phyloP scores from a whole-genome alignment of 2,113 vertebrate genomes.

The Sander vitreus region DNA sequence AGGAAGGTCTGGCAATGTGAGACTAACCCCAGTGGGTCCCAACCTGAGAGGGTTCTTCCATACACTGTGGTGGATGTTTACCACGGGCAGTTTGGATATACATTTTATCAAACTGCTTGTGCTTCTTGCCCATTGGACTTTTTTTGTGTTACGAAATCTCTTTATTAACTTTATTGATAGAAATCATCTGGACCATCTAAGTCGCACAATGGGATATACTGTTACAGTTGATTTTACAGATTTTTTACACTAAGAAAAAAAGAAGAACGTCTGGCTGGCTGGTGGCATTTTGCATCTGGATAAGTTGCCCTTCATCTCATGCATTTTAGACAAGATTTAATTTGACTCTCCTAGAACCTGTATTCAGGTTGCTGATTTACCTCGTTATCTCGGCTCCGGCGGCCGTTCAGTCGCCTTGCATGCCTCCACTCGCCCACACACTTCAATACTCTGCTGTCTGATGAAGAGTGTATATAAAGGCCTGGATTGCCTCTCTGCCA shows the following conservation, averaged over 20 bases:
- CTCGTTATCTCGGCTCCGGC: slow-evolving; percentile 50
- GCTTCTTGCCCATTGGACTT: neutral
- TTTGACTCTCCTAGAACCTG: slow-evolving; percentile 23
- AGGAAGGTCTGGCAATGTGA: too few species aligned
- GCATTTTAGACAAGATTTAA: slow-evolving; percentile 16
- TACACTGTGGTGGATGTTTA: neutral
- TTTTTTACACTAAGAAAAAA: neutral
- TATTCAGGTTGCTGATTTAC: slow-evolving; percentile 57
- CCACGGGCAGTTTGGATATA: neutral
- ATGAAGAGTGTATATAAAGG: slow-evolving; percentile 47
- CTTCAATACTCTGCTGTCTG: slow-evolving; percentile 55
- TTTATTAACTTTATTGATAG: neutral
- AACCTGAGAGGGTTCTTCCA: neutral
- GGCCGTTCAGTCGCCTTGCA: slow-evolving; percentile 35
- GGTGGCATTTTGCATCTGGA: slow-evolving; percentile 23
- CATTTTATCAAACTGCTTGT: neutral
- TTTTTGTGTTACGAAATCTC: neutral
- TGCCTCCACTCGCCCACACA: slow-evolving; percentile 57
- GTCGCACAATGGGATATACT: neutral
- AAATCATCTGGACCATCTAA: neutral
- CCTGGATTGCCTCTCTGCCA: slow-evolving; percentile 64
- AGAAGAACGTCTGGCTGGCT: neutral
- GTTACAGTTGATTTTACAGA: neutral
- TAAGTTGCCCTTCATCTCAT: neutral
- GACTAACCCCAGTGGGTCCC: neutral